A percentile compares a stretch with the other conserved stretches of the same genome.
Evolutionary conservation across 2,797 vertebrate genomes (phyloP).

Genomic region (Bufotes viridis): DNA sequence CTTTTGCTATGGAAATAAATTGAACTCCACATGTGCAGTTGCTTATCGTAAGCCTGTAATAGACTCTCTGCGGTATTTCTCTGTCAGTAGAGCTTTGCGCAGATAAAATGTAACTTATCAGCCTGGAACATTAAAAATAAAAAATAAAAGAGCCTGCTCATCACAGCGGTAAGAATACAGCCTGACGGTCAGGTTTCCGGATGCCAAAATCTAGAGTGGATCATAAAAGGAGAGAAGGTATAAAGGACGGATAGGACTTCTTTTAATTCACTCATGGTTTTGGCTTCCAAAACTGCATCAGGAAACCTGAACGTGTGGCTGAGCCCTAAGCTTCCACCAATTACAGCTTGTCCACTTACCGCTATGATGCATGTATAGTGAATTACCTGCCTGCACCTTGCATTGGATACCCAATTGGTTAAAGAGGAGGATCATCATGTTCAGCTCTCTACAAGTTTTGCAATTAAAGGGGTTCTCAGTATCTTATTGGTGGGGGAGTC

Average conservation of each 20-base stretch:
- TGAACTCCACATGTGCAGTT: constrained; percentile 49
- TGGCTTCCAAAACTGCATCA: too few relatives aligned
- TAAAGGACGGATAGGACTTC: too few relatives aligned
- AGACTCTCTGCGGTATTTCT: constrained; percentile 49
- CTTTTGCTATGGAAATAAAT: constrained; percentile 52
- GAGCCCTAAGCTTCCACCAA: background rate
- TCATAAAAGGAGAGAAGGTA: too few relatives aligned
- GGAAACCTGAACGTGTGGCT: too few relatives aligned
- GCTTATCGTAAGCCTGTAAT: constrained; percentile 49
- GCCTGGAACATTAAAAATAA: constrained; percentile 30
- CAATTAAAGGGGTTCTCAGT: background rate
- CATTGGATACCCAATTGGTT: background rate
- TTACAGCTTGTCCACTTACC: constrained; percentile 13
- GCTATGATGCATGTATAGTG: background rate
- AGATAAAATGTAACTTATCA: constrained; percentile 48
- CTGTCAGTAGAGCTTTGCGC: constrained; percentile 44
- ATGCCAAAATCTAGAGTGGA: too few relatives aligned
- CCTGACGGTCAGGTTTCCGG: too few relatives aligned
- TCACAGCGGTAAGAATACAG: background rate
- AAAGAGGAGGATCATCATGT: background rate
- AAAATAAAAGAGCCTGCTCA: constrained; percentile 29
- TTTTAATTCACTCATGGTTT: too few relatives aligned
- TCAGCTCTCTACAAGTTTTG: background rate
- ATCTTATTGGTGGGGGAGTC: too few relatives aligned
- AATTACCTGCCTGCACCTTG: background rate